Evolutionary conservation across 2,797 vertebrate genomes (phyloP), one percentile per base, ranked within the genome.

Genomic region (Amazonetta brasiliensis): DNA sequence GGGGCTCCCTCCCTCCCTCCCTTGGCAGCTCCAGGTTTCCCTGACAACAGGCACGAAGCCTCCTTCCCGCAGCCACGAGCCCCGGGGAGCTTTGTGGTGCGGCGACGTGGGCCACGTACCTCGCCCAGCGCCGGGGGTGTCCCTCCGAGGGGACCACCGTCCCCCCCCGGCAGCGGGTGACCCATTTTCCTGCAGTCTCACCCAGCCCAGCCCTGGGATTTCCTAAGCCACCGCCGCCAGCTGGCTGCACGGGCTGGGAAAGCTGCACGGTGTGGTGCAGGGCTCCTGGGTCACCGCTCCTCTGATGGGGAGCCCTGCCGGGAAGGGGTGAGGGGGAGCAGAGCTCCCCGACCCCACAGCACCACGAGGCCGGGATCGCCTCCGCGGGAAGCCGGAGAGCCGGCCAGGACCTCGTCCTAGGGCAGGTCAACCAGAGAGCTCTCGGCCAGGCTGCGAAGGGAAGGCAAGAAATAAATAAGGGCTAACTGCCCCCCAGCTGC

Each of bases 251-350:
- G 0, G 0, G 54, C 56, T 18, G 18, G 4, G 69, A 35, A 25
- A 39, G 15, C 30, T 2, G 1, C 0, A 0, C 31, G 7, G 23
- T 0, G 0, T 8, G 0, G 12, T 15, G 18, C 71, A 8, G 72
- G 4, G 18, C 7, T 1, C 10, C 7, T 44, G 59, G 2, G 8
- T 31, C 73, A 28, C 21, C 1, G 0, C 68, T 28, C 22, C 7
- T n/a, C 50, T 9, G 50, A 16, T 52, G 50, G 23, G 46, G 13
- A 48, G 23, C 46, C 12, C 12, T 48, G 46, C 22, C 1, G 46
- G 46, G 46, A 48, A 22, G 23, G 46, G 2, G 22, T 48, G 7
- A 25, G 46, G 46, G 46, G 2, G 46, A 48, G 46, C 46, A 13
- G 23, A 48, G 46, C 46, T 48, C 46, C 22, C 7, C 22, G 22